Evolutionary conservation across 2,888 invertebrate genomes (phyloP), one percentile per base, ranked within the genome.

Genomic region (Ferrisia virgata): DNA sequence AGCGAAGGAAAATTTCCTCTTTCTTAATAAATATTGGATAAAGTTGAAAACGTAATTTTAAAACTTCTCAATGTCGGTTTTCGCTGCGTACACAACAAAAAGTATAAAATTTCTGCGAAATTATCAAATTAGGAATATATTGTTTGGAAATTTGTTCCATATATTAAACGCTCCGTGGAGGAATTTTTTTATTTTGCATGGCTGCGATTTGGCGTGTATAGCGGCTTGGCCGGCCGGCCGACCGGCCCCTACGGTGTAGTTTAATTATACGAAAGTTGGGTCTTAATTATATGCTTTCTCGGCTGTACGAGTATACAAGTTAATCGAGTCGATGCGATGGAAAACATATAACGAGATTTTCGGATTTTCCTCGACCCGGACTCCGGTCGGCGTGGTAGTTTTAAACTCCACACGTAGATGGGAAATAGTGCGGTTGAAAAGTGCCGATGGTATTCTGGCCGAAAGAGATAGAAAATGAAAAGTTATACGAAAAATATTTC

Each of bases 21-120:
- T n/a, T 31, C 18, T 64, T 28, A 15, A 64, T n/a, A n/a, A n/a
- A n/a, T 64, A 64, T 64, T 64, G 64, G 64, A 64, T 64, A 64
- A 64, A 64, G 64, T 64, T 64, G 28, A 28, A 53, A 64, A 64
- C 64, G 64, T 64, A 64, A 64, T 64, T 64, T 64, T 64, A 31
- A 64, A 64, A 64, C 64, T 64, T 64, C 31, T 64, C 28, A 28
- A 64, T 64, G 64, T 64, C 28, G 64, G 64, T 64, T 64, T 64
- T 13, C 28, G 13, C 15, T 28, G 2, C 22, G 15, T 25, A 64
- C 28, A 22, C 18, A 53, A 4, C 9, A 22, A 53, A 64, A 25
- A 25, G 58, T 2, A 25, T 22, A n/a, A 58, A 64, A 28, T 64
- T 64, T 64, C 18, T 28, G 5, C 64, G n/a, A 64, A 64, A 64